Evolutionary conservation across 2,797 vertebrate species (phyloP).

Genomic region (Naso thynnoides): DNA sequence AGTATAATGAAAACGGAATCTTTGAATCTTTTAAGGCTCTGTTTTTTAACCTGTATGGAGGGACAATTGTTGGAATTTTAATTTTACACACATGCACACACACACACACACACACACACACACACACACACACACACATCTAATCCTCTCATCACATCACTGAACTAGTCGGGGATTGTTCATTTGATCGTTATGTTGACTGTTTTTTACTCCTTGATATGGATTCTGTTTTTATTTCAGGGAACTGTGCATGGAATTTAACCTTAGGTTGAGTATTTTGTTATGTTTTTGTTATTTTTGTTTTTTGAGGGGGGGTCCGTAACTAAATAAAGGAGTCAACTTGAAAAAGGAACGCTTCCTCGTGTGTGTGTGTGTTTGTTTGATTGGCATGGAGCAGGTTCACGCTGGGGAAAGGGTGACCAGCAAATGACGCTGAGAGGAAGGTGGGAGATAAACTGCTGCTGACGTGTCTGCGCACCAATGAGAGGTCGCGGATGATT

Average conservation of each 20-base stretch:
- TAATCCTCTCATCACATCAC: constrained; percentile 36
- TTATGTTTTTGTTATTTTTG: constrained; percentile 46
- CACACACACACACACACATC: constrained; percentile 22
- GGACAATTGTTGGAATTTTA: constrained; percentile 39
- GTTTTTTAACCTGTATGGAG: neutral
- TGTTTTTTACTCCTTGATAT: constrained; percentile 72
- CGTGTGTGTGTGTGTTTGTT: constrained; percentile 39
- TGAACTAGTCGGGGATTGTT: constrained; percentile 60
- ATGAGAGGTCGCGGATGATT: constrained; percentile 57
- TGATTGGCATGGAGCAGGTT: constrained; percentile 15
- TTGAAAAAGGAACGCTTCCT: constrained; percentile 55
- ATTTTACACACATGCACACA: constrained; percentile 18
- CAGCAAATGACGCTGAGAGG: constrained; percentile 25
- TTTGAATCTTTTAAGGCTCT: constrained; percentile 1
- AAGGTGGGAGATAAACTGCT: constrained; percentile 32
- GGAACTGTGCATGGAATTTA: constrained; percentile 77
- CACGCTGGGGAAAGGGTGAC: constrained; percentile 12
- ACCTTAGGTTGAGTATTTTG: constrained; percentile 68
- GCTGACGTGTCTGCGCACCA: constrained; percentile 69
- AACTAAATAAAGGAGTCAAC: constrained; percentile 77
- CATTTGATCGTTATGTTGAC: constrained; percentile 55
- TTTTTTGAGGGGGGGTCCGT: constrained; percentile 46
- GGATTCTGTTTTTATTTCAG: constrained; percentile 75
- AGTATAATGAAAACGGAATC: neutral
- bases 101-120: constrained; percentile 22